These are phyloP conservation scores for Polypedilum pembai DNA, from an alignment of 1,140 invertebrate species.

Conservation along the genomic window DNA sequence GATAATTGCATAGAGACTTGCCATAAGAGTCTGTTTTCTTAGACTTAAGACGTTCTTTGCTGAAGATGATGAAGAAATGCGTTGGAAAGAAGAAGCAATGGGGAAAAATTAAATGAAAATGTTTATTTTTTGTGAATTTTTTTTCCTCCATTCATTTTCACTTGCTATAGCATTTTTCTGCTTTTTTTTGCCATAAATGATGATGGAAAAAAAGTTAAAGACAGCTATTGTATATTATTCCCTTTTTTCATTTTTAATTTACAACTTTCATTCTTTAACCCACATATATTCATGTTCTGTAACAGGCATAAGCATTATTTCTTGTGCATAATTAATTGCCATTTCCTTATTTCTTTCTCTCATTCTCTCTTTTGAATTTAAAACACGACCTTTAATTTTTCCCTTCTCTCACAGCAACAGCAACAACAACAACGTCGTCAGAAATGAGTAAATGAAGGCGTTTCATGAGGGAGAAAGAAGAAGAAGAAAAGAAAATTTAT, in stretches of 20 bases:
- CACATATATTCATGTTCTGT: not conserved
- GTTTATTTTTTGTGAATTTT: slow-evolving; percentile 10
- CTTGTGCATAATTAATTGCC: slow-evolving; percentile 25
- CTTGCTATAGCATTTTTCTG: too few relatives aligned
- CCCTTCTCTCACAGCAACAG: not conserved
- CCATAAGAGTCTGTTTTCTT: not conserved
- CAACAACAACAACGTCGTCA: too few relatives aligned
- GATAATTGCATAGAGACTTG: slow-evolving; percentile 25
- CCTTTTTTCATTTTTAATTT: not conserved
- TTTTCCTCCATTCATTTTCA: too few relatives aligned
- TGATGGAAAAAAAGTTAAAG: not conserved
- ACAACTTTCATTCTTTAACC: not conserved
- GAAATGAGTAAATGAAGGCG: too few relatives aligned
- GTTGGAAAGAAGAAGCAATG: not conserved
- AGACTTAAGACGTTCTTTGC: not conserved
- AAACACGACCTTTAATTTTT: not conserved
- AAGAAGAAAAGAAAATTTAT: not conserved
- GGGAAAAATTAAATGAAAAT: slow-evolving; percentile 22
- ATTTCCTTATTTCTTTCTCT: not conserved
- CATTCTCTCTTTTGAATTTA: not conserved
- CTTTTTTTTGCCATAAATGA: not conserved
- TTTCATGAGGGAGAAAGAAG: not conserved
- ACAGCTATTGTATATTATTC: not conserved
- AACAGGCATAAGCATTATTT: not conserved
- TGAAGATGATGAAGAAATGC: not conserved